Evolutionary conservation across 2,113 vertebrate species (phyloP).

Genomic region (Picathartes gymnocephalus): DNA sequence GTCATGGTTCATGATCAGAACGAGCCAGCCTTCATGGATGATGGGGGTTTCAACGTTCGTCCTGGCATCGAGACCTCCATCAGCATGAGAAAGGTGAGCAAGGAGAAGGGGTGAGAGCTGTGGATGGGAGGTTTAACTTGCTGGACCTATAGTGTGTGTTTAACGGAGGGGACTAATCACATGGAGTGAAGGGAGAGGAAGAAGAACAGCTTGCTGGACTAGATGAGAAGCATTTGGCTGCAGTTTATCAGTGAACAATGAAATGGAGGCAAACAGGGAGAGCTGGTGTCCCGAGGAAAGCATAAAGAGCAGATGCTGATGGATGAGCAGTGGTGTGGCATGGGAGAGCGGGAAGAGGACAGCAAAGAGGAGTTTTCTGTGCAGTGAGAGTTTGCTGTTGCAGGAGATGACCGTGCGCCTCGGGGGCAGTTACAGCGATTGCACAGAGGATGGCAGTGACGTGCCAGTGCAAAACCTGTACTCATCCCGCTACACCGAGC

Average conservation of each 20-base stretch:
- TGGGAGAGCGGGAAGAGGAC: not conserved
- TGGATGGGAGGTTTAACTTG: not conserved
- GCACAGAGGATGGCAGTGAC: slow-evolving; percentile 75
- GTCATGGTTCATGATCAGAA: slow-evolving; percentile 77
- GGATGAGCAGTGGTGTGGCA: not conserved
- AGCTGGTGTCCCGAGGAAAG: not conserved
- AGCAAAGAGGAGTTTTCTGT: not conserved
- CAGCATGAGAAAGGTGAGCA: slow-evolving; percentile 76
- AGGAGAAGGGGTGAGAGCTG: not conserved
- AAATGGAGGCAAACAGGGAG: not conserved
- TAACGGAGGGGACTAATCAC: not conserved
- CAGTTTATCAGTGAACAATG: not conserved
- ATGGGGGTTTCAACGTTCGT: slow-evolving; percentile 77
- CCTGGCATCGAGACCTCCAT: slow-evolving; percentile 79
- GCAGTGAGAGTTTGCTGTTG: not conserved
- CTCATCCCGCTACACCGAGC: slow-evolving; percentile 72
- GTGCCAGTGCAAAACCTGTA: slow-evolving; percentile 73
- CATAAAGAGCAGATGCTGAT: not conserved
- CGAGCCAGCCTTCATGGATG: slow-evolving; percentile 79
- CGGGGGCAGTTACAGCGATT: slow-evolving; percentile 75
- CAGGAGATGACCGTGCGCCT: slow-evolving; percentile 74
- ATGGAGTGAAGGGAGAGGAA: not conserved
- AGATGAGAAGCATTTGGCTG: not conserved
- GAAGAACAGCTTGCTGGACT: not conserved
- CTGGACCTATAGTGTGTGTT: not conserved